Percentiles rank a stretch among this genome's conserved stretches.
These are phyloP conservation scores for Myopa tessellatipennis DNA, from an alignment of 2,888 invertebrate genomes.

Conservation along the genomic window DNA sequence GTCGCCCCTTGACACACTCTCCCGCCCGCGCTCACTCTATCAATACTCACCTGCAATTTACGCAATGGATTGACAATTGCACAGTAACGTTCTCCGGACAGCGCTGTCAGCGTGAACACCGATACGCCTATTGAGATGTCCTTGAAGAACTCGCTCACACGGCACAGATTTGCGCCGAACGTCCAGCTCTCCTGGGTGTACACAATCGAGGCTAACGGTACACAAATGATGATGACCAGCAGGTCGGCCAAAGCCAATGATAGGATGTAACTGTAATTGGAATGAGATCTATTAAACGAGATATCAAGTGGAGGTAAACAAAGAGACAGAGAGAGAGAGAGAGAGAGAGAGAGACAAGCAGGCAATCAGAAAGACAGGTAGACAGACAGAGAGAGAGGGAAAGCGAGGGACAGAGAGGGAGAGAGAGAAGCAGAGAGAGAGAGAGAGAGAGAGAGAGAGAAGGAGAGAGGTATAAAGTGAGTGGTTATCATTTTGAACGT, in stretches of 20 bases:
- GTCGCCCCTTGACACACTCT: background rate
- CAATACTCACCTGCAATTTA: constrained; percentile 73
- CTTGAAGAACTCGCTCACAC: constrained; percentile 84
- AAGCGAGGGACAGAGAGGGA: background rate
- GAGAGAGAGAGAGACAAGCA: too few relatives aligned
- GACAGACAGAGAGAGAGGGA: background rate
- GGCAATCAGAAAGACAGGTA: constrained; percentile 5
- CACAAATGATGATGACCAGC: constrained; percentile 82
- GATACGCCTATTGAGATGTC: constrained; percentile 93
- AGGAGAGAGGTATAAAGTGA: background rate
- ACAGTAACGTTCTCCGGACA: constrained; percentile 90
- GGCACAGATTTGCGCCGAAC: constrained; percentile 85
- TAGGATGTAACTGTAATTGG: constrained; percentile 76
- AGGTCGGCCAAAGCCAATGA: constrained; percentile 86
- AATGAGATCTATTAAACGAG: background rate
- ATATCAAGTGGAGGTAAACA: background rate
- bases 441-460: background rate
- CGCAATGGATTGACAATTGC: constrained; percentile 93
- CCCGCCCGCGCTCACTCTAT: constrained; percentile 38
- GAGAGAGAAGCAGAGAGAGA: background rate
- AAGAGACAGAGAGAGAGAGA: background rate
- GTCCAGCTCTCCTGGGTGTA: constrained; percentile 92
- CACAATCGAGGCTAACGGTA: constrained; percentile 86
- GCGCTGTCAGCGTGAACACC: constrained; percentile 90
- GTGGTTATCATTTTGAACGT: too few relatives aligned